Evolutionary conservation across 2,888 invertebrate species (phyloP).

Genomic region (Hemistola chrysoprasaria): DNA sequence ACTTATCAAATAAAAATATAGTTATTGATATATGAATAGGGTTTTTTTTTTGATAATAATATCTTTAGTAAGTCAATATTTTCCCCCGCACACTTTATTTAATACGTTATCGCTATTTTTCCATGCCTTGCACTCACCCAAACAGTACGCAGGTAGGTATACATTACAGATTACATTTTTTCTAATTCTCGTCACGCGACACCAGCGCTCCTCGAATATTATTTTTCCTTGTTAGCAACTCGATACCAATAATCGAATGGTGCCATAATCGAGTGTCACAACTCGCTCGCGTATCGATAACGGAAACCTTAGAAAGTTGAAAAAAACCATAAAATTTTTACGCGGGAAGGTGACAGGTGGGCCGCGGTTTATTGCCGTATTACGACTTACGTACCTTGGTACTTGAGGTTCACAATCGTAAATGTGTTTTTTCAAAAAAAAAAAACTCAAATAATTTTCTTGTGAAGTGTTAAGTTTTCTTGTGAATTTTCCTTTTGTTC

Average conservation of each 20-base stretch:
- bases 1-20: too few relatives aligned
- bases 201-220: conserved; percentile 69
- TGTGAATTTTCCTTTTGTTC: too few relatives aligned
- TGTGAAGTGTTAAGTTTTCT: too few relatives aligned
- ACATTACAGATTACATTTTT: conserved; percentile 55
- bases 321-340: conserved; percentile 53
- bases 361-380: conserved; percentile 23
- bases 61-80: too few relatives aligned
- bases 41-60: too few relatives aligned
- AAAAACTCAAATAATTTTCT: too few relatives aligned
- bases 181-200: conserved; percentile 59
- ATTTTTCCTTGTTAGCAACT: conserved; percentile 71
- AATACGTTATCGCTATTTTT: too few relatives aligned
- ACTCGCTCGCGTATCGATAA: conserved; percentile 52
- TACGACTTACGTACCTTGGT: too few relatives aligned
- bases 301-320: conserved; percentile 64
- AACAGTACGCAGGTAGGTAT: conserved; percentile 39
- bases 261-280: conserved; percentile 13
- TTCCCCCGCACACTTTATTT: too few relatives aligned
- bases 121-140: conserved; percentile 22
- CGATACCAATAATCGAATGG: conserved; percentile 63
- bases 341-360: conserved; percentile 44
- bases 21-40: too few relatives aligned
- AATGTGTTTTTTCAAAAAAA: too few relatives aligned
- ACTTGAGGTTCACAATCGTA: conserved; percentile 1